Conservation (phyloP, 2,888 invertebrate species). For the Agonopterix alstromeriana region DNA sequence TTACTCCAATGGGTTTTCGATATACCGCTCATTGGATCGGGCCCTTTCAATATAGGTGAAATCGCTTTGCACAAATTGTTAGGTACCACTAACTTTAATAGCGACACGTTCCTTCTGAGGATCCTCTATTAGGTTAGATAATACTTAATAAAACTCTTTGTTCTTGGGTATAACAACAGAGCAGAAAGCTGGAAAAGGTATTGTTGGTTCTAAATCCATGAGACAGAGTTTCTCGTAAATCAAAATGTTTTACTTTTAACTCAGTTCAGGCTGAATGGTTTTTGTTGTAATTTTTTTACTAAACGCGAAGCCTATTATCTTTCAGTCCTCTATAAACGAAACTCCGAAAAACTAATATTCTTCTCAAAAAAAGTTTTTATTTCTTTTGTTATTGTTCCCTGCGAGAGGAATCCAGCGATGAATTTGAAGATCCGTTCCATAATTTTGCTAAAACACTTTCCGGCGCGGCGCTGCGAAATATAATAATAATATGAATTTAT, state of each 20-base stretch:
- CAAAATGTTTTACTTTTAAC: not conserved
- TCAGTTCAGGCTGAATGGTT: not conserved
- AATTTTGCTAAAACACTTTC: conserved; percentile 31
- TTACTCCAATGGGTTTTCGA: conserved; percentile 66
- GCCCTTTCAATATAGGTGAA: conserved; percentile 47
- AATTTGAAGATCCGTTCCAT: conserved; percentile 29
- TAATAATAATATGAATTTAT: not conserved
- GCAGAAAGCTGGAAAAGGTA: no score
- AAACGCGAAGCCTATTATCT: conserved; percentile 28
- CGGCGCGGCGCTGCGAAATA: not conserved
- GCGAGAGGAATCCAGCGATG: conserved; percentile 27
- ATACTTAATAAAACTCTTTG: no score
- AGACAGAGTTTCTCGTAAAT: not conserved
- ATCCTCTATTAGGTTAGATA: not conserved
- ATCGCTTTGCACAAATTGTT: conserved; percentile 37
- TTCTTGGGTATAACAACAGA: no score
- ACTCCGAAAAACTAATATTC: conserved; percentile 45
- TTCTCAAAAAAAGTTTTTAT: conserved; percentile 40
- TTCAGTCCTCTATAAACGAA: conserved; percentile 24
- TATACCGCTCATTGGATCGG: conserved; percentile 52
- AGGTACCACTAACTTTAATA: conserved; percentile 35
- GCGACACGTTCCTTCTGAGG: conserved; percentile 23
- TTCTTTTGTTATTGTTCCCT: conserved; percentile 46
- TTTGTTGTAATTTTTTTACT: not conserved
- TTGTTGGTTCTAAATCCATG: no score